A percentile compares a stretch with the other conserved stretches of the same genome.
Conservation (phyloP, 2,888 invertebrate genomes). For the Helleia helle region DNA sequence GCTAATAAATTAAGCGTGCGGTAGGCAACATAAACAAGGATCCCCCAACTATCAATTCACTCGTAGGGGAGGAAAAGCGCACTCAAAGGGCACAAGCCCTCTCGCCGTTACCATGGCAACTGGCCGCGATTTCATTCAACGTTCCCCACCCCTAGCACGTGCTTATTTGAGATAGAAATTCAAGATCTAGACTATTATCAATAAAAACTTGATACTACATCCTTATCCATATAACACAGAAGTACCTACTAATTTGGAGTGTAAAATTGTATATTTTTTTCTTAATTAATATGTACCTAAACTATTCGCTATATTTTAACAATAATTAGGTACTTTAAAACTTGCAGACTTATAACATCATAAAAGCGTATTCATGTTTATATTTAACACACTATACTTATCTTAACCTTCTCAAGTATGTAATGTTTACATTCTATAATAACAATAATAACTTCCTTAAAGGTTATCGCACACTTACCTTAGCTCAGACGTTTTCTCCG, state of each 20-base stretch:
- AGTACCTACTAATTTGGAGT: too few relatives aligned
- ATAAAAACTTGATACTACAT: too few relatives aligned
- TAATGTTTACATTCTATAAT: constrained; percentile 18
- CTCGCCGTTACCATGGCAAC: constrained; percentile 57
- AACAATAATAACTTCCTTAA: constrained; percentile 12
- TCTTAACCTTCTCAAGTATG: too few relatives aligned
- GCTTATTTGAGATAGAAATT: constrained; percentile 21
- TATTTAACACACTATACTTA: too few relatives aligned
- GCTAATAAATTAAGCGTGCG: constrained; percentile 10
- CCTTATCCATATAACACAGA: too few relatives aligned
- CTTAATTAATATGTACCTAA: too few relatives aligned
- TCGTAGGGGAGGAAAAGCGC: constrained; percentile 22
- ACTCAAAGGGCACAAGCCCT: constrained; percentile 51
- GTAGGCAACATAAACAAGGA: constrained; percentile 11
- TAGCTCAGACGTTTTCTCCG: constrained; percentile 39
- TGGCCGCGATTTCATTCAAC: constrained; percentile 46
- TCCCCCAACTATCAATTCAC: constrained; percentile 12
- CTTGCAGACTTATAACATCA: too few relatives aligned
- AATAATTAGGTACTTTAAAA: too few relatives aligned
- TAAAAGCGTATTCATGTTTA: too few relatives aligned
- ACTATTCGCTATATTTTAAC: too few relatives aligned
- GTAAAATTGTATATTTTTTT: too few relatives aligned
- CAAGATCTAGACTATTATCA: not conserved
- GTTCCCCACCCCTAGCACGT: constrained; percentile 37
- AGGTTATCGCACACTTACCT: constrained; percentile 34